phyloP scores from a whole-genome alignment of 2,888 invertebrate genomes.

The Pyrochroa serraticornis region DNA sequence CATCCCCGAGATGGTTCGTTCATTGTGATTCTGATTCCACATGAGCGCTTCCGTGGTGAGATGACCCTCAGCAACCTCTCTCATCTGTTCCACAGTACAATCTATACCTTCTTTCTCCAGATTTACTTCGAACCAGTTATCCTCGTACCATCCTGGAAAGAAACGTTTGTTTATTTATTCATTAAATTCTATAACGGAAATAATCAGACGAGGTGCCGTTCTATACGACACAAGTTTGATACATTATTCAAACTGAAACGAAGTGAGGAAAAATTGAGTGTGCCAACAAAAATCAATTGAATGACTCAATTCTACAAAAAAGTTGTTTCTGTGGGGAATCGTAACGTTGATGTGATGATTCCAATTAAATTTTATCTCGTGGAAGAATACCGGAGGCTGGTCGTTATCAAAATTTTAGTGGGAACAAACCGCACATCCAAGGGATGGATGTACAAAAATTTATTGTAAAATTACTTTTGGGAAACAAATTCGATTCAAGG shows the following conservation, averaged over 20 bases:
- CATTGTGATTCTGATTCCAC: conserved; percentile 93
- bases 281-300: neutral
- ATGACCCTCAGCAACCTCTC: conserved; percentile 94
- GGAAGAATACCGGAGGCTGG: neutral
- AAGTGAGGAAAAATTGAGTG: neutral
- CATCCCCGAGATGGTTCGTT: conserved; percentile 94
- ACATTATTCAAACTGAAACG: conserved; percentile 10
- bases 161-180: conserved; percentile 1
- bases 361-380: neutral
- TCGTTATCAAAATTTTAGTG: neutral
- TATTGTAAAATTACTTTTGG: conserved; percentile 14
- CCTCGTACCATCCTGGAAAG: conserved; percentile 91
- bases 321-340: neutral
- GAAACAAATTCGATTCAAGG: conserved; percentile 11
- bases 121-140: conserved; percentile 96
- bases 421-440: neutral
- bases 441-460: conserved; percentile 6
- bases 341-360: neutral
- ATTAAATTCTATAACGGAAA: conserved; percentile 1
- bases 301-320: neutral
- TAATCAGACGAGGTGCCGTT: neutral
- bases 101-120: conserved; percentile 85
- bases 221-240: neutral
- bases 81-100: conserved; percentile 93
- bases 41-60: conserved; percentile 98